These are phyloP conservation scores for Oryzias javanicus DNA, from an alignment of 2,113 vertebrate species.

Conservation along the genomic window DNA sequence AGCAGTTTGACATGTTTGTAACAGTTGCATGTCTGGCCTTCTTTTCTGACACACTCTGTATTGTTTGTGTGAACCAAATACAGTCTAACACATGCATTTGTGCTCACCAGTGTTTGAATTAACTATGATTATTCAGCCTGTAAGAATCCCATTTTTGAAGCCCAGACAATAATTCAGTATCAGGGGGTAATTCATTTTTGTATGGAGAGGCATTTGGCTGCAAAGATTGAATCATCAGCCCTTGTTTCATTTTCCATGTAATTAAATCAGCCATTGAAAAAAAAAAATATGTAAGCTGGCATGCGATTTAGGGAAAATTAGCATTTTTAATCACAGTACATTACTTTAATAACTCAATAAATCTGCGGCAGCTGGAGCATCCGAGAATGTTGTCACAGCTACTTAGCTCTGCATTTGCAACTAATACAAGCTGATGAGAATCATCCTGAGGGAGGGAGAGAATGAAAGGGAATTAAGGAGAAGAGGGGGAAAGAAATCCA, in stretches of 20 bases:
- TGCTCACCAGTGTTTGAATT: constrained; percentile 4
- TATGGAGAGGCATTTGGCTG: constrained; percentile 56
- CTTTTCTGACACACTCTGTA: too few species aligned
- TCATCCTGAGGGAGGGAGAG: constrained; percentile 33
- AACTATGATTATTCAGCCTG: constrained; percentile 25
- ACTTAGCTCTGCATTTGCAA: constrained; percentile 67
- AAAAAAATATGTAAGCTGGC: constrained; percentile 66
- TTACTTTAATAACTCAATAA: constrained; percentile 79
- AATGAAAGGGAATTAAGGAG: constrained; percentile 2
- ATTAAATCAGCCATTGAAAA: constrained; percentile 75
- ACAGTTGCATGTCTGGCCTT: too few species aligned
- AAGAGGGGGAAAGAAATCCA: constrained; percentile 28
- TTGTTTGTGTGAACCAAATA: not conserved
- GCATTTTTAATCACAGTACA: constrained; percentile 81
- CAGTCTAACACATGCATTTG: constrained; percentile 6
- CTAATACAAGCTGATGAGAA: constrained; percentile 66
- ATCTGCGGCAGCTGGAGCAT: constrained; percentile 73
- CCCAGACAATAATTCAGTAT: constrained; percentile 61
- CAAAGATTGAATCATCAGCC: constrained; percentile 73
- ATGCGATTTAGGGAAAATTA: constrained; percentile 72
- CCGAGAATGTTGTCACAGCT: constrained; percentile 70
- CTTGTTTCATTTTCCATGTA: constrained; percentile 77
- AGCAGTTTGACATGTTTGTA: too few species aligned
- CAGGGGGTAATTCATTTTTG: constrained; percentile 63
- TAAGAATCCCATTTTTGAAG: constrained; percentile 29